Base-by-base conservation (phyloP, 2,113 vertebrate genomes). In the Chaenogobius annularis region DNA sequence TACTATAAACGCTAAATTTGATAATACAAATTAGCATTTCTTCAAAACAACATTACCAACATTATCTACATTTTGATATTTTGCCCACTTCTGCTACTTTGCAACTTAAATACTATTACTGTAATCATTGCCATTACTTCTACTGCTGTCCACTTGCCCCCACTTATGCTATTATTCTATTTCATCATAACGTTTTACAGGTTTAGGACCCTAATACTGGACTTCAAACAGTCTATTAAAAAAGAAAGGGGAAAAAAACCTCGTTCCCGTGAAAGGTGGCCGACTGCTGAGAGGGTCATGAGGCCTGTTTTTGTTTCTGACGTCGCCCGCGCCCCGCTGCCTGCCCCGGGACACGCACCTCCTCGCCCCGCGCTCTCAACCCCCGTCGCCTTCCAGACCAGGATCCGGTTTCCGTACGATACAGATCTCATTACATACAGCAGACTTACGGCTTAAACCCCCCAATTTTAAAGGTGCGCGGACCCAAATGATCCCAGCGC, bases 361-460 rank as follows among this genome's bases (percentile, higher is more conserved):
- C 84, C 75, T 26, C 64, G 73, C 77, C 74, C 69, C 55, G 65
- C 77, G 69, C 75, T 10, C 50, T 52, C 50, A 5, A 7, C 50
- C 50, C 8, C 17, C 17, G 3, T 5, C 5, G 70, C 65, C 73
- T 74, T 79, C 75, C 66, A n/a, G 76, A 74, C 87, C 90, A 52
- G 83, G 89, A 91, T 91, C 90, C 73, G 75, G 87, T 92, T 91
- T 91, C 91, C 78, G 74, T 83, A 85, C 86, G 91, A 92, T 91
- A 90, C 82, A 87, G 91, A 93, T 93, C 91, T 93, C 85, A 90
- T 93, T 92, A 92, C 91, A 89, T 74, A 83, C 82, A 85, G 85
- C 83, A 83, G 86, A 87, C 89, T 90, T 89, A 85, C 83, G 90
- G 87, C 82, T 81, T 78, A 77, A 91, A 86, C 82, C 79, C 82